Percentiles rank a stretch among this genome's conserved stretches.
Evolutionary conservation across 2,888 invertebrate genomes (phyloP).

Genomic region (Entomobrya multifasciata): DNA sequence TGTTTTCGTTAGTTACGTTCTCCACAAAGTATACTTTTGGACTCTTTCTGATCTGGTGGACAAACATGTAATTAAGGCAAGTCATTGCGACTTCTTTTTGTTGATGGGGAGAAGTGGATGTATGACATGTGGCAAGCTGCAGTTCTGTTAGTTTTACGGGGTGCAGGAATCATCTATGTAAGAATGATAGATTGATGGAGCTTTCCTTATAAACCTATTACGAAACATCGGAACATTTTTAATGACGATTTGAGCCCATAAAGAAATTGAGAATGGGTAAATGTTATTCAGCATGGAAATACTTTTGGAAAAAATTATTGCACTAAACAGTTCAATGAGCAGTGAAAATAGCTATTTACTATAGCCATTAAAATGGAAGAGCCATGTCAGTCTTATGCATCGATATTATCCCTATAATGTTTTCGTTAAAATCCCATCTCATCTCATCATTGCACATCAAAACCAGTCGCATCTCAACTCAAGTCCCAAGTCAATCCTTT

Average conservation of each 20-base stretch:
- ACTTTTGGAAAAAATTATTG: background rate
- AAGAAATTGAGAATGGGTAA: constrained; percentile 28
- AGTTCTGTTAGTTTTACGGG: constrained; percentile 28
- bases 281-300: background rate
- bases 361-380: no score
- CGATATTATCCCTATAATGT: no score
- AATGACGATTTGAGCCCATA: constrained; percentile 49
- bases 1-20: constrained; percentile 11
- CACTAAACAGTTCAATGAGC: background rate
- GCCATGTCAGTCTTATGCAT: no score
- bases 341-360: background rate
- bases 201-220: constrained; percentile 65
- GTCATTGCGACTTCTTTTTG: constrained; percentile 59
- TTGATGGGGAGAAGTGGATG: constrained; percentile 25
- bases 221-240: constrained; percentile 35
- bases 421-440: constrained; percentile 15
- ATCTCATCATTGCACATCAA: background rate
- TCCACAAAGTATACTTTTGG: no score
- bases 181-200: constrained; percentile 15
- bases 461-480: background rate
- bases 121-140: background rate
- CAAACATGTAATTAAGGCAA: constrained; percentile 62
- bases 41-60: background rate
- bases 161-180: background rate
- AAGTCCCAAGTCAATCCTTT: constrained; percentile 19